Evolutionary conservation across 2,113 vertebrate species (phyloP).

Genomic region (Galeopterus variegatus): DNA sequence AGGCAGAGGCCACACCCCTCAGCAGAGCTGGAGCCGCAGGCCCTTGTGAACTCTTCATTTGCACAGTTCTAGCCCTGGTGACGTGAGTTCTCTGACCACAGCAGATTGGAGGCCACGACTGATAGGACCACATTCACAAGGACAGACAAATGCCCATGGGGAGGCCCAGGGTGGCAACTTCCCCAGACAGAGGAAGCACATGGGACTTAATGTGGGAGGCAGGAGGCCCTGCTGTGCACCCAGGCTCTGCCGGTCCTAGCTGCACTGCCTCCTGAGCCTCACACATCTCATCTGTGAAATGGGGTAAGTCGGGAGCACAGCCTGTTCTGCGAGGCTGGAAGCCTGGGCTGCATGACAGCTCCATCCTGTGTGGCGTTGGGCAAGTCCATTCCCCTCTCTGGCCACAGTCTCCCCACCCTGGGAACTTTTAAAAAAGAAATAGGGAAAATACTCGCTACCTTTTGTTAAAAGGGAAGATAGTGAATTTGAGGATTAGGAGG

Average conservation of each 20-base stretch:
- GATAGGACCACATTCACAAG: neutral
- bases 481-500: neutral
- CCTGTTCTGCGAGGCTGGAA: neutral
- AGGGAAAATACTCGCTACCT: neutral
- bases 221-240: neutral
- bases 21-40: neutral
- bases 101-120: neutral
- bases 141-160: neutral
- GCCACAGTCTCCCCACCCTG: neutral
- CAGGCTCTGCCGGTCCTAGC: neutral
- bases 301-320: neutral
- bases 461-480: neutral
- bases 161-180: neutral
- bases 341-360: neutral
- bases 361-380: neutral
- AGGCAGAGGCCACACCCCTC: neutral
- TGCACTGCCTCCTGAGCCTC: neutral
- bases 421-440: neutral
- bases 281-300: neutral
- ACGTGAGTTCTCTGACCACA: neutral
- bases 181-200: neutral
- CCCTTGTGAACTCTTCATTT: neutral
- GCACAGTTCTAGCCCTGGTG: neutral
- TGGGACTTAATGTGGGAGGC: neutral
- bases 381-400: neutral